phyloP scores from a whole-genome alignment of 2,888 invertebrate genomes.

The Myopa tessellatipennis region DNA sequence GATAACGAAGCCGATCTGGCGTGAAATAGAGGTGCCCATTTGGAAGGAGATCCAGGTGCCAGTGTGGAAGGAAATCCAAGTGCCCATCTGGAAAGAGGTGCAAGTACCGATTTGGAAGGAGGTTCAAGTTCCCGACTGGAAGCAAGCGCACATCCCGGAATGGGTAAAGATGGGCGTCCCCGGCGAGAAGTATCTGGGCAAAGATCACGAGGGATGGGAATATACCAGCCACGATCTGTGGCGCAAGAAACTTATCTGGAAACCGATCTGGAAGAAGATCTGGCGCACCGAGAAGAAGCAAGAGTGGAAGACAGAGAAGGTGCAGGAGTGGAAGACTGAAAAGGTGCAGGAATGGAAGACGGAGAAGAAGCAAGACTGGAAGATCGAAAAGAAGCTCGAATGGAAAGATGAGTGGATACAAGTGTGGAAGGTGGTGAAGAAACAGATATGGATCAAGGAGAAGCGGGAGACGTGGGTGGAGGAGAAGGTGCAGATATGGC shows the following conservation, averaged over 20 bases:
- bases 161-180: slow-evolving; percentile 77
- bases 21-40: slow-evolving; percentile 78
- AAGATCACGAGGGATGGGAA: slow-evolving; percentile 85
- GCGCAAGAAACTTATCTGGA: slow-evolving; percentile 82
- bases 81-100: slow-evolving; percentile 77
- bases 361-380: slow-evolving; percentile 83
- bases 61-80: slow-evolving; percentile 76
- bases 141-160: slow-evolving; percentile 74
- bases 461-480: slow-evolving; percentile 80
- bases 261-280: slow-evolving; percentile 79
- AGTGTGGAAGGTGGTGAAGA: slow-evolving; percentile 79
- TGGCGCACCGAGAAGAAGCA: slow-evolving; percentile 84
- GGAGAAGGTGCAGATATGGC: slow-evolving; percentile 83
- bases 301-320: slow-evolving; percentile 80
- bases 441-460: slow-evolving; percentile 73
- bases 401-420: slow-evolving; percentile 82
- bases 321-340: slow-evolving; percentile 73
- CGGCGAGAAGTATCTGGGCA: slow-evolving; percentile 83
- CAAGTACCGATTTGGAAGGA: slow-evolving; percentile 80
- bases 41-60: slow-evolving; percentile 71
- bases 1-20: slow-evolving; percentile 78
- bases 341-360: slow-evolving; percentile 81
- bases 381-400: slow-evolving; percentile 78
- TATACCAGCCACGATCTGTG: slow-evolving; percentile 87
- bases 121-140: slow-evolving; percentile 66